Evolutionary conservation across 2,797 vertebrate species (phyloP), one percentile per base, ranked within the genome.

Genomic region (Sebastes alutus): DNA sequence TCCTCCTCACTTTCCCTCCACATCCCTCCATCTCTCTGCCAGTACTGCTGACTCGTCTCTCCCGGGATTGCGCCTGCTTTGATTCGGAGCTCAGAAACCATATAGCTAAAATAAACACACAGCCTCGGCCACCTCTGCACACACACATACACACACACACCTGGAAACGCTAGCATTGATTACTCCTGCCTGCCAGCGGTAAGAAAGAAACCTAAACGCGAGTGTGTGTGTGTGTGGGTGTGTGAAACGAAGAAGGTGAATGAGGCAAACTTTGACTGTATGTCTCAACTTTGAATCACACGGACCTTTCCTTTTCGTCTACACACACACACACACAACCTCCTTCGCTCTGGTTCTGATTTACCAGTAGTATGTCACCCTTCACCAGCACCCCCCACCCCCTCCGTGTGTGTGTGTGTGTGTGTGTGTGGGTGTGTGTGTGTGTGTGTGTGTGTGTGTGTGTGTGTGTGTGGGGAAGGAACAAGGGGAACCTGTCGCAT

Each of bases 101-200:
- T 91, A 95, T 91, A 95, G 94, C 94, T 95, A 95, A 95, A 95
- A 93, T 88, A 96, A 95, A 96, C 93, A 95, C 83, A 69, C 60
- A 61, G 72, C 76, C 64, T 67, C 38, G 62, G 75, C 87, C 74
- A 80, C 86, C 78, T 69, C 72, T 58, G 35, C 18, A 61, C 42
- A 58, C 59, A 52, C 20, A n/a, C 33, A 65, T 38, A 23, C 7
- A 32, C n/a, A 35, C 55, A 56, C 58, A 76, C 87, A 88, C 83
- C 83, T 88, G 84, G 85, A 92, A 89, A 81, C 75, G 33, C 85
- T 88, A 91, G 68, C 62, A 71, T 54, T 87, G 77, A 92, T 88
- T 87, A 81, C 74, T 80, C 52, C 67, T 60, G 85, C 77, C 82
- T 83, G 74, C 75, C 42, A 72, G 70, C 64, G 69, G 64, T 55